Percentiles rank a stretch among this genome's conserved stretches.
These are phyloP conservation scores for Rousettus leschenaultii DNA, from an alignment of 2,113 vertebrate genomes.

Conservation along the genomic window DNA sequence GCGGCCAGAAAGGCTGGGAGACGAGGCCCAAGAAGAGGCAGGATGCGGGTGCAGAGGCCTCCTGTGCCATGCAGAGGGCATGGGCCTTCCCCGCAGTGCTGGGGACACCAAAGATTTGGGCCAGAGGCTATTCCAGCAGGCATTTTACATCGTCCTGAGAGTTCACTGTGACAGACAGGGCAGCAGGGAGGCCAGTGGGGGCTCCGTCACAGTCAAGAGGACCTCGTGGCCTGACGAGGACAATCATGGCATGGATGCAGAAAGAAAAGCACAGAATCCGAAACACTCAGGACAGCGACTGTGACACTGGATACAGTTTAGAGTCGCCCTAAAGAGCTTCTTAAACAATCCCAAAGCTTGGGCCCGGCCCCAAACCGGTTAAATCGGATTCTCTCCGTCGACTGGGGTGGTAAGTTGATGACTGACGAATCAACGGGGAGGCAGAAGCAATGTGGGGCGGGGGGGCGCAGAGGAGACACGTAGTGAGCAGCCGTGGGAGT, in stretches of 20 bases:
- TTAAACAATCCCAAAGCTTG: background rate
- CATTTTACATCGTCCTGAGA: background rate
- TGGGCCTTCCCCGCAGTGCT: rapidly evolving
- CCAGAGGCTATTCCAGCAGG: background rate
- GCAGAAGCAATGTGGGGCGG: background rate
- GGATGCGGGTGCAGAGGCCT: background rate
- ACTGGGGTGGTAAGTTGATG: background rate
- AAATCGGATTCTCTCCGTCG: rapidly evolving
- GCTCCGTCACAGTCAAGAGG: background rate
- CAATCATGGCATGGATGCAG: background rate
- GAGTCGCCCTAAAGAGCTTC: background rate
- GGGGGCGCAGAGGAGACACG: background rate
- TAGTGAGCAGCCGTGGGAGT: background rate
- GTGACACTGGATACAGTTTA: background rate
- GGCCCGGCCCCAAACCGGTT: background rate
- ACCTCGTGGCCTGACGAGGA: background rate
- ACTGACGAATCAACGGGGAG: background rate
- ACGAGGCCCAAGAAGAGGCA: background rate
- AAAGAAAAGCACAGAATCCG: background rate
- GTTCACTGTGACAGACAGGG: background rate
- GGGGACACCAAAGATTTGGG: background rate
- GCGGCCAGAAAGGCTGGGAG: background rate
- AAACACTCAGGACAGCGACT: background rate
- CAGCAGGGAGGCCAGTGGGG: background rate
- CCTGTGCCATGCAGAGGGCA: background rate